Conservation (phyloP, 2,888 invertebrate species). For the Aromia moschata region DNA sequence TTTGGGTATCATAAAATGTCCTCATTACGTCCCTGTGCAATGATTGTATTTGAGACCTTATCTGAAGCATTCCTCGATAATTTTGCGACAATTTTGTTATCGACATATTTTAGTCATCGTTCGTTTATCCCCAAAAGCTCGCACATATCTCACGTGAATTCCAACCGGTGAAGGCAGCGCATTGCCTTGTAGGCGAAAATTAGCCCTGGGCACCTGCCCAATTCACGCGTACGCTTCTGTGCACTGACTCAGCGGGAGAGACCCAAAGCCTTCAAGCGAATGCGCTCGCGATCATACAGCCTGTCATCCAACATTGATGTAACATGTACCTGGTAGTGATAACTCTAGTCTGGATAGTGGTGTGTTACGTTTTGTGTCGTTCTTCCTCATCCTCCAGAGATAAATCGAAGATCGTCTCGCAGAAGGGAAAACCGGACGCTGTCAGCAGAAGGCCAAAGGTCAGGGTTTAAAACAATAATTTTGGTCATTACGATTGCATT, state of each 20-base stretch:
- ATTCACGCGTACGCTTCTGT: conserved; percentile 1
- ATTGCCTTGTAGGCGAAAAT: not conserved
- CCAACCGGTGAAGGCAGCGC: not conserved
- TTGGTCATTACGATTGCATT: too few species aligned
- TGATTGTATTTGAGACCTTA: not conserved
- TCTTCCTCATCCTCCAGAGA: too few species aligned
- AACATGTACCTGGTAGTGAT: conserved; percentile 24
- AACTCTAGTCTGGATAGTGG: conserved; percentile 26
- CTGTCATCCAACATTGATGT: not conserved
- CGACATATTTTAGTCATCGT: too few species aligned
- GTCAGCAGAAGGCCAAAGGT: too few species aligned
- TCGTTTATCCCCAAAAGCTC: not conserved
- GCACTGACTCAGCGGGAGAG: conserved; percentile 19
- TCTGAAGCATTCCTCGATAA: not conserved
- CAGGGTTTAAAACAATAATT: too few species aligned
- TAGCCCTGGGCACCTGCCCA: not conserved
- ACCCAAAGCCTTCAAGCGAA: conserved; percentile 5
- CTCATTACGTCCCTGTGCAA: not conserved
- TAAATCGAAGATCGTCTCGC: too few species aligned
- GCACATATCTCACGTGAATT: not conserved
- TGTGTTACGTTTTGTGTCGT: conserved; percentile 31
- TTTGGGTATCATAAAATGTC: not conserved
- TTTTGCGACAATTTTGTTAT: not conserved
- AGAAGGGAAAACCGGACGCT: too few species aligned
- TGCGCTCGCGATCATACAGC: too few species aligned